Conservation (phyloP, 64 coral and sea anemone genomes). For the Pachyseris speciosa region DNA sequence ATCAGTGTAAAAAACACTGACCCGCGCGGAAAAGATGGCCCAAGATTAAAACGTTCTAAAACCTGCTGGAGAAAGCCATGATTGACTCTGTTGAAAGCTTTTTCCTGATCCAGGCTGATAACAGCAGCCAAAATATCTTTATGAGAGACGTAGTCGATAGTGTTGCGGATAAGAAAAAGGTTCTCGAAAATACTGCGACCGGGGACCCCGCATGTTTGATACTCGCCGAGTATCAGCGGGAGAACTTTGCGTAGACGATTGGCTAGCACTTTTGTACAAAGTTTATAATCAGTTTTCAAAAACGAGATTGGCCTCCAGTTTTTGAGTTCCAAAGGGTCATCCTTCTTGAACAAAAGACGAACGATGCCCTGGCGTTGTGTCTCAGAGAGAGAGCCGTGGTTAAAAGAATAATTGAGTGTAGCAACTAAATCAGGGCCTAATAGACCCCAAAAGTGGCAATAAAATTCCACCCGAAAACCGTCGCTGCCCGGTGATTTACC, state of each 20-base stretch:
- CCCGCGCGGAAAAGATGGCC: too few relatives aligned
- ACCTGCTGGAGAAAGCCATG: too few relatives aligned
- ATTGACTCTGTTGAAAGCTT: too few relatives aligned
- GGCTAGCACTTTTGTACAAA: not conserved
- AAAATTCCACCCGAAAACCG: constrained; percentile 46
- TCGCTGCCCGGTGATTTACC: constrained; percentile 39
- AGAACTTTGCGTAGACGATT: not conserved
- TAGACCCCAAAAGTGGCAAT: constrained; percentile 12
- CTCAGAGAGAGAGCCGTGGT: not conserved
- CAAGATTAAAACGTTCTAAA: too few relatives aligned
- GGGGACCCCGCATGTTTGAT: too few relatives aligned
- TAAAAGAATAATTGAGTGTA: not conserved
- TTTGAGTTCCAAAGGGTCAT: not conserved
- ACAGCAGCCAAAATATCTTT: too few relatives aligned
- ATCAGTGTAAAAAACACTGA: too few relatives aligned
- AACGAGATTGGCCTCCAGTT: constrained; percentile 14
- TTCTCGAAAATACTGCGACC: too few relatives aligned
- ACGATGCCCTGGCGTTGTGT: not conserved
- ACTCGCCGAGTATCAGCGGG: too few relatives aligned
- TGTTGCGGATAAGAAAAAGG: too few relatives aligned
- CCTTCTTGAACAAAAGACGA: constrained; percentile 17
- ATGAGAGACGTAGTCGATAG: too few relatives aligned
- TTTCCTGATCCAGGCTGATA: too few relatives aligned
- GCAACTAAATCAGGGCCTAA: not conserved
- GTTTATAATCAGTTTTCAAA: not conserved